Base-by-base conservation (phyloP, 1,140 invertebrate genomes). In the Eurosta solidaginis region DNA sequence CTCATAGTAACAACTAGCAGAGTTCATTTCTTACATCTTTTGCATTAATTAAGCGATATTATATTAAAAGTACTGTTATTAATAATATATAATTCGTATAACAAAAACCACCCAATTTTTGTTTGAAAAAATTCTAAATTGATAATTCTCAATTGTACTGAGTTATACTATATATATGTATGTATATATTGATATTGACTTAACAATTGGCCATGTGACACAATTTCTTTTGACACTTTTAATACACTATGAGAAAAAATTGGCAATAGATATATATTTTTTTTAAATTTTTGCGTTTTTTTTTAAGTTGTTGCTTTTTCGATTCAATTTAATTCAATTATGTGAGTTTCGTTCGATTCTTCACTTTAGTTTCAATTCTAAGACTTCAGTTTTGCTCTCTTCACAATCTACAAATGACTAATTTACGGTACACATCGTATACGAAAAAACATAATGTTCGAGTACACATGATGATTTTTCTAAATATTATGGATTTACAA, bases 161-260 rank as follows among this genome's bases (percentile, higher is more conserved):
- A 68, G 33, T 68, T 68, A 22, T 17, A 68, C 20, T 40, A 20
- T 36, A 27, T 45, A 17, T 45, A 9, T 45, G 44, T 45, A 45
- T 45, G 44, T 81, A 47, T 17, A 47, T 9, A 47, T 17, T 47
- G 45, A 47, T 17, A 49, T 45, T 47, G 42, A 75, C 4, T 47
- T 9, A 29, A 17, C 45, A 5, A 50, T 47, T 76, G 47, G 74
- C 47, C 59, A 68, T 68, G 59, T 68, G 33, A 68, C 33, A 68
- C 59, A 68, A 68, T 40, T 20, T 36, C 33, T 27, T 76, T 52
- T 20, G 44, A 50, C 47, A 49, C 47, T 76, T 80, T 74, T 77
- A 80, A 82, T 75, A 85, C 84, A 86, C 83, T 85, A 81, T 83
- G 85, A 87, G 85, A 86, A 87, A 87, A 87, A 87, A 87, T 87